Conservation (phyloP, 2,797 vertebrate species). For the Bradypodion ventrale region DNA sequence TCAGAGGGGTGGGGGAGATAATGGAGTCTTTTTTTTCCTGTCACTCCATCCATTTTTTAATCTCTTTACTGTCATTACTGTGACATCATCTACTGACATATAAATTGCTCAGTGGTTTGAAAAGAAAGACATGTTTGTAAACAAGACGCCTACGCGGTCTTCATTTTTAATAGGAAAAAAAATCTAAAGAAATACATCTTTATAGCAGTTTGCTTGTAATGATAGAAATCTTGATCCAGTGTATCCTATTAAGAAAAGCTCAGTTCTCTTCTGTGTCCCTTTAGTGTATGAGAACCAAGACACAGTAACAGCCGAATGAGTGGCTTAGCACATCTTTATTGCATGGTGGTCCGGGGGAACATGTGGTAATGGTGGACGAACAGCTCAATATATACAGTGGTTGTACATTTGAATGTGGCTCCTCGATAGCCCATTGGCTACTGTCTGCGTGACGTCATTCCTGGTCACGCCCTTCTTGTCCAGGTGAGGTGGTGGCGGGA, state of each 20-base stretch:
- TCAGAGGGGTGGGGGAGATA: not conserved
- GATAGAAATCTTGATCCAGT: not conserved
- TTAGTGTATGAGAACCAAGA: too few relatives aligned
- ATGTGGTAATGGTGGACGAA: too few relatives aligned
- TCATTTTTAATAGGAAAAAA: not conserved
- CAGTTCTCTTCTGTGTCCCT: not conserved
- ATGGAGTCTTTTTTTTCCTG: constrained; percentile 40
- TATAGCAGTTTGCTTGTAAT: not conserved
- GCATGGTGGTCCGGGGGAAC: too few relatives aligned
- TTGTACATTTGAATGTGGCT: too few relatives aligned
- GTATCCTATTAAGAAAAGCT: not conserved
- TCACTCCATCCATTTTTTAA: constrained; percentile 58
- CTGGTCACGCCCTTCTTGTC: too few relatives aligned
- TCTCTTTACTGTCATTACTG: constrained; percentile 45
- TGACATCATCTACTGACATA: constrained; percentile 48
- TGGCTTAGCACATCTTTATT: too few relatives aligned
- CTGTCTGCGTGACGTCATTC: too few relatives aligned
- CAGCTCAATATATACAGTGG: too few relatives aligned
- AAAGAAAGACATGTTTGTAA: constrained; percentile 61
- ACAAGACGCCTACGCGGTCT: constrained; percentile 50
- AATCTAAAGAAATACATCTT: not conserved
- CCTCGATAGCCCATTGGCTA: too few relatives aligned
- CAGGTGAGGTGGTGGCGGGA: too few relatives aligned
- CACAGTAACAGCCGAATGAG: too few relatives aligned
- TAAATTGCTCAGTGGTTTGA: constrained; percentile 56